Evolutionary conservation across 1,140 invertebrate genomes (phyloP), one percentile per base, ranked within the genome.

Genomic region (Schlechtendalia chinensis): DNA sequence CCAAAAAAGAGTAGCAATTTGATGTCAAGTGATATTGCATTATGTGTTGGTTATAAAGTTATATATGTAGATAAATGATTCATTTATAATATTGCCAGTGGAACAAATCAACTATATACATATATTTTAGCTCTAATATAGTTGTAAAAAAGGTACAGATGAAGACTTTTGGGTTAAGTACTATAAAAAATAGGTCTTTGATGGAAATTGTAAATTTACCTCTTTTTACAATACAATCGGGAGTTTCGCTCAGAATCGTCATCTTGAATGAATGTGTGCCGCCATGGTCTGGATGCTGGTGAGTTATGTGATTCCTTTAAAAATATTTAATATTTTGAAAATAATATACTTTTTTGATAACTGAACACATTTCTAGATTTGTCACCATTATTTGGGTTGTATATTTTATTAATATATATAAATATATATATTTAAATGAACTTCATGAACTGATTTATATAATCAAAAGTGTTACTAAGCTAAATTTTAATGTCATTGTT

Each of bases 11-110:
- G 50, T 53, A 72, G 50, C 24, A 32, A 29, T 54, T 54, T 19
- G 50, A 72, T 47, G 24, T 72, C 50, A 54, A 72, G 69, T 72
- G 47, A 72, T 72, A 72, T 72, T 72, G 24, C 69, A 72, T 72
- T 54, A 72, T 72, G 50, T 72, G 69, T 72, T 72, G 69, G 69
- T 72, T 72, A 54, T 72, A 72, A 54, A 47, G 47, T 72, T 72
- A 54, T 72, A 72, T 54, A 47, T 72, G 24, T 72, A 72, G 69
- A 72, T 72, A 72, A 72, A 24, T 53, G 69, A 72, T 54, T 72
- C 69, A 54, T 72, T 72, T 72, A 72, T 72, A 72, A 72, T 72
- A 72, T 72, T 54, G 47, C 69, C 50, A 72, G 50, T 53, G 69
- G 69, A 72, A 54, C 29, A 72, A 47, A 53, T 54, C 69, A 72